phyloP scores from a whole-genome alignment of 2,888 invertebrate species.

The Andrena fulva region DNA sequence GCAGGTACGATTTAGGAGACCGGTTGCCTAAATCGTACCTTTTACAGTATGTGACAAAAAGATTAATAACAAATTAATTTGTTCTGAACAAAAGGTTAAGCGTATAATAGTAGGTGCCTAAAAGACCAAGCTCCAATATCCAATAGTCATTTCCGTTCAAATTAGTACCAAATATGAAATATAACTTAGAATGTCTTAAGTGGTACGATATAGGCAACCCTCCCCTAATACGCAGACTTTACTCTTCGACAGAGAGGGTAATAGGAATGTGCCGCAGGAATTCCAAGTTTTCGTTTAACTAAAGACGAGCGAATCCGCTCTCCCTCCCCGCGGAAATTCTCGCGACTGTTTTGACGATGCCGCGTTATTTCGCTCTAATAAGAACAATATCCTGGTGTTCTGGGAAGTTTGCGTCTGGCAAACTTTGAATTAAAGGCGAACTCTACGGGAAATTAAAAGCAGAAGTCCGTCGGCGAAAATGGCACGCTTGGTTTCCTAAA shows the following conservation, averaged over 20 bases:
- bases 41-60: too few relatives aligned
- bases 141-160: too few relatives aligned
- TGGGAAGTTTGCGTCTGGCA: background rate
- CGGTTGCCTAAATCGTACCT: too few relatives aligned
- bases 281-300: conserved; percentile 57
- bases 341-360: conserved; percentile 55
- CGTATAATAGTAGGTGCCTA: too few relatives aligned
- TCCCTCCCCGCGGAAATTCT: conserved; percentile 32
- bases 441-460: conserved; percentile 5
- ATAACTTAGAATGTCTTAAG: too few relatives aligned
- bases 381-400: conserved; percentile 13
- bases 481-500: background rate
- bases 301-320: conserved; percentile 20
- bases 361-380: conserved; percentile 45
- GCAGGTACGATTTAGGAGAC: too few relatives aligned
- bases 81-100: too few relatives aligned
- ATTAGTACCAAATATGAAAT: too few relatives aligned
- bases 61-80: too few relatives aligned
- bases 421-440: background rate
- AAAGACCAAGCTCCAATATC: too few relatives aligned
- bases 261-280: conserved; percentile 35
- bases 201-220: too few relatives aligned
- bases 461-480: conserved; percentile 1
- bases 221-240: conserved; percentile 35
- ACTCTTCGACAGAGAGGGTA: conserved; percentile 22